Percentiles rank a stretch among this genome's conserved stretches.
Conservation (phyloP, 1,140 invertebrate genomes). For the Cylas formicarius region DNA sequence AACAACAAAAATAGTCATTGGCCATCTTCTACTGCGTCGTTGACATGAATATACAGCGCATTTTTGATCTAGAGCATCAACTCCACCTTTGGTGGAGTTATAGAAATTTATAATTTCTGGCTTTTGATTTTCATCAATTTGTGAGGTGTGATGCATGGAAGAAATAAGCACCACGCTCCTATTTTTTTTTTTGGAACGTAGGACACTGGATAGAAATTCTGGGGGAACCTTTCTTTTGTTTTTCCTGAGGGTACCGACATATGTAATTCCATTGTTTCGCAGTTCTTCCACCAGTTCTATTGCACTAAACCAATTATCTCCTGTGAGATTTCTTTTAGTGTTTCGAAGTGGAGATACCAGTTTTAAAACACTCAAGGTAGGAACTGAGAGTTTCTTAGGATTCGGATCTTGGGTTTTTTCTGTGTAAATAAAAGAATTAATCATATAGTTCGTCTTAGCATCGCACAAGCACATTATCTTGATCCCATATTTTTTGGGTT, state of each 20-base stretch:
- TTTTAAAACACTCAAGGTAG: not conserved
- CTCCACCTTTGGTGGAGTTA: slow-evolving; percentile 41
- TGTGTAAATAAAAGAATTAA: slow-evolving; percentile 31
- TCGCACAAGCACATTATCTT: slow-evolving; percentile 12
- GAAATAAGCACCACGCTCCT: slow-evolving; percentile 4
- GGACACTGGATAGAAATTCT: too few species aligned
- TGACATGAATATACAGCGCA: slow-evolving; percentile 4
- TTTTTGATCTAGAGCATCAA: slow-evolving; percentile 10
- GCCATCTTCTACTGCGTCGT: slow-evolving; percentile 13
- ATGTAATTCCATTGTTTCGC: not conserved
- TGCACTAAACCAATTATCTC: slow-evolving; percentile 1
- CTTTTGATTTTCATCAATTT: slow-evolving; percentile 6
- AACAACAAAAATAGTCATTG: slow-evolving; percentile 12
- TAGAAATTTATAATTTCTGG: slow-evolving; percentile 34
- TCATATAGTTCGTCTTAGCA: slow-evolving; percentile 33
- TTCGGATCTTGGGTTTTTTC: slow-evolving; percentile 3
- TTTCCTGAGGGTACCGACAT: slow-evolving; percentile 3
- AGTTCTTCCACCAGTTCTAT: not conserved
- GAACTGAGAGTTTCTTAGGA: not conserved
- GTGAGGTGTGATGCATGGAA: slow-evolving; percentile 10
- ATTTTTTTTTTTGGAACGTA: slow-evolving; percentile 26
- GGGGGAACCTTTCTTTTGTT: too few species aligned
- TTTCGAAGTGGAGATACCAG: slow-evolving; percentile 3
- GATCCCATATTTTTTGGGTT: slow-evolving; percentile 8
- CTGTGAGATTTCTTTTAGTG: slow-evolving; percentile 6